Evolutionary conservation across 2,888 invertebrate genomes (phyloP).

Genomic region (Agelastica alni): DNA sequence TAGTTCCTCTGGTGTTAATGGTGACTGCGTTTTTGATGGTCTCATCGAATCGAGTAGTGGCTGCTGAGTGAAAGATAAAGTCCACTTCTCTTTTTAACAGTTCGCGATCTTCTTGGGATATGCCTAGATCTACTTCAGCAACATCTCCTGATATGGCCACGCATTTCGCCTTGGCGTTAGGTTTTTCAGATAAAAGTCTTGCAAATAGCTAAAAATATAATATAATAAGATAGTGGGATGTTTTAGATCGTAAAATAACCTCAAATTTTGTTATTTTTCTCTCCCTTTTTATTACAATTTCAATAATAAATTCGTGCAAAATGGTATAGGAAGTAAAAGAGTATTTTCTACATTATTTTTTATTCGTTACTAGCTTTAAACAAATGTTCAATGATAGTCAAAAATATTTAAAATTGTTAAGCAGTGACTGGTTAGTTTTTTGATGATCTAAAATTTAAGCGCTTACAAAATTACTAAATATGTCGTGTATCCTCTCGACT

Average conservation of each 20-base stretch:
- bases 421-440: no score
- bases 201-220: slow-evolving; percentile 73
- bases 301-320: no score
- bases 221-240: no score
- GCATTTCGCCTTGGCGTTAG: slow-evolving; percentile 61
- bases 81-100: slow-evolving; percentile 60
- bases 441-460: no score
- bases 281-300: no score
- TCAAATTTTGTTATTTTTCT: no score
- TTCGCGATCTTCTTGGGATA: slow-evolving; percentile 57
- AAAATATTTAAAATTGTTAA: no score
- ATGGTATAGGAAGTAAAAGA: no score
- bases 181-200: slow-evolving; percentile 64
- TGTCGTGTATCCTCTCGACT: slow-evolving; percentile 51
- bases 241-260: no score
- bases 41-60: slow-evolving; percentile 74
- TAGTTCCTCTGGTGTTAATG: slow-evolving; percentile 64
- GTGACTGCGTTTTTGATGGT: slow-evolving; percentile 65
- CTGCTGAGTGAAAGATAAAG: slow-evolving; percentile 73
- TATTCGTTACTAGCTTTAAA: no score
- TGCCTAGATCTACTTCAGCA: slow-evolving; percentile 54
- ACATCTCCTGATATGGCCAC: slow-evolving; percentile 61
- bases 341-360: no score
- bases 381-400: no score
- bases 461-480: slow-evolving; percentile 48